A percentile compares a stretch with the other conserved stretches of the same genome.
Conservation (phyloP, 2,888 invertebrate genomes). For the Agonopterix subpropinquella region DNA sequence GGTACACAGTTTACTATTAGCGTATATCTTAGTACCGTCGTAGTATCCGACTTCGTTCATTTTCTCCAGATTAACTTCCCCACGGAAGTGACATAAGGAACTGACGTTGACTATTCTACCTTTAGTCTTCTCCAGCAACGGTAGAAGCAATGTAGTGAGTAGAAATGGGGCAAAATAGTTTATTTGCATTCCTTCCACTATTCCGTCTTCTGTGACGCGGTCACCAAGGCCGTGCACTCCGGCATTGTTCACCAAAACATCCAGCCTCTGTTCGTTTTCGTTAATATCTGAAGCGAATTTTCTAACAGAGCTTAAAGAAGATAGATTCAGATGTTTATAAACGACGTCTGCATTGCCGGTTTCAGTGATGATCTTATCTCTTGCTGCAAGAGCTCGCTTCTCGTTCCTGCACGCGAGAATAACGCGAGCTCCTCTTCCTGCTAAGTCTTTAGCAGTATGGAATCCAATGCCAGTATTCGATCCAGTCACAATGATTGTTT, state of each 20-base stretch:
- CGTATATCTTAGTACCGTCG: constrained; percentile 15
- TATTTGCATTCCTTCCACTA: constrained; percentile 75
- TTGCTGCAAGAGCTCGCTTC: constrained; percentile 75
- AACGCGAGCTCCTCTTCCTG: constrained; percentile 81
- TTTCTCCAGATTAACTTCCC: constrained; percentile 22
- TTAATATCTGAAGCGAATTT: constrained; percentile 74
- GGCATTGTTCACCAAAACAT: constrained; percentile 78
- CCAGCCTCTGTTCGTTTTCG: constrained; percentile 54
- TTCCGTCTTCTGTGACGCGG: constrained; percentile 72
- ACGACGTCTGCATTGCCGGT: constrained; percentile 33
- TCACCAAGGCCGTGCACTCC: constrained; percentile 51
- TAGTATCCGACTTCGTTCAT: constrained; percentile 16
- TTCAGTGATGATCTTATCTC: constrained; percentile 19
- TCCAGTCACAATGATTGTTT: constrained; percentile 88
- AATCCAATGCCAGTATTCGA: constrained; percentile 87
- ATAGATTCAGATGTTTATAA: constrained; percentile 56
- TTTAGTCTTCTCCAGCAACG: constrained; percentile 33
- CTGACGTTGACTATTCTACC: constrained; percentile 41
- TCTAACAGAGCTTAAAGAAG: constrained; percentile 68
- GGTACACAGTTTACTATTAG: constrained; percentile 36
- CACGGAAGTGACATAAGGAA: constrained; percentile 29
- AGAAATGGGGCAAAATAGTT: constrained; percentile 79
- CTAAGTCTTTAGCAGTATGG: constrained; percentile 81
- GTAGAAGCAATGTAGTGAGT: constrained; percentile 76
- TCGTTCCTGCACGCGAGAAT: constrained; percentile 87